A percentile compares a stretch with the other conserved stretches of the same genome.
These are phyloP conservation scores for Selenia dentaria DNA, from an alignment of 2,888 invertebrate genomes.

Conservation along the genomic window DNA sequence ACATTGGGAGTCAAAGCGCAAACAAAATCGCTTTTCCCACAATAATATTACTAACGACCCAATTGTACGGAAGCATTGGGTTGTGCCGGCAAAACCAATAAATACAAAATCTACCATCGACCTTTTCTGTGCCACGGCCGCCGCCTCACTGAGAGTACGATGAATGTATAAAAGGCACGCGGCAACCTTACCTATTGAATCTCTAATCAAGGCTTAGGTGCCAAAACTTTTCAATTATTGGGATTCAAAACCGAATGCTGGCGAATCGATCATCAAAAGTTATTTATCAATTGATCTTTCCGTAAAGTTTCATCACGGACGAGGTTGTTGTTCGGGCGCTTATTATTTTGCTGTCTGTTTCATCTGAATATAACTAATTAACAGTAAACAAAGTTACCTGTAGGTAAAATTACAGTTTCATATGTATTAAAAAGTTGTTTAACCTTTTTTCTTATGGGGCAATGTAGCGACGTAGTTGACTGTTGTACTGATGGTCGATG, in stretches of 20 bases:
- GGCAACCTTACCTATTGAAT: slow-evolving; percentile 63
- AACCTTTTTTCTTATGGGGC: slow-evolving; percentile 88
- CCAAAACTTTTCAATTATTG: slow-evolving; percentile 55
- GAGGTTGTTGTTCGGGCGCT: slow-evolving; percentile 38
- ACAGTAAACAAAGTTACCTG: slow-evolving; percentile 16
- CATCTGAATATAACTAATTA: slow-evolving; percentile 27
- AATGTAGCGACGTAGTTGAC: slow-evolving; percentile 83
- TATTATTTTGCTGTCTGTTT: slow-evolving; percentile 47
- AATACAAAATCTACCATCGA: slow-evolving; percentile 75
- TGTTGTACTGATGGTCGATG: slow-evolving; percentile 88
- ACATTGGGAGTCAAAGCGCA: slow-evolving; percentile 79
- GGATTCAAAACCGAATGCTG: slow-evolving; percentile 36
- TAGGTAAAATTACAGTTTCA: slow-evolving; percentile 7
- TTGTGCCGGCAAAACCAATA: slow-evolving; percentile 77
- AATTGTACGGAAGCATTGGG: slow-evolving; percentile 79
- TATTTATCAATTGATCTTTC: slow-evolving; percentile 48
- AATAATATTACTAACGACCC: slow-evolving; percentile 83
- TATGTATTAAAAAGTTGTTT: slow-evolving; percentile 20
- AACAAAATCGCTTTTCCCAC: slow-evolving; percentile 80
- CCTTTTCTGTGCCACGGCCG: slow-evolving; percentile 60
- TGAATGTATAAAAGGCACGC: slow-evolving; percentile 69
- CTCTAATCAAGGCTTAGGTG: slow-evolving; percentile 59
- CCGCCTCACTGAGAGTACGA: slow-evolving; percentile 52
- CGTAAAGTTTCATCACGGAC: slow-evolving; percentile 51
- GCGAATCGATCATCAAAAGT: slow-evolving; percentile 60